Base-by-base conservation (phyloP, 2,888 invertebrate species). In the Leucophora obtusa region DNA sequence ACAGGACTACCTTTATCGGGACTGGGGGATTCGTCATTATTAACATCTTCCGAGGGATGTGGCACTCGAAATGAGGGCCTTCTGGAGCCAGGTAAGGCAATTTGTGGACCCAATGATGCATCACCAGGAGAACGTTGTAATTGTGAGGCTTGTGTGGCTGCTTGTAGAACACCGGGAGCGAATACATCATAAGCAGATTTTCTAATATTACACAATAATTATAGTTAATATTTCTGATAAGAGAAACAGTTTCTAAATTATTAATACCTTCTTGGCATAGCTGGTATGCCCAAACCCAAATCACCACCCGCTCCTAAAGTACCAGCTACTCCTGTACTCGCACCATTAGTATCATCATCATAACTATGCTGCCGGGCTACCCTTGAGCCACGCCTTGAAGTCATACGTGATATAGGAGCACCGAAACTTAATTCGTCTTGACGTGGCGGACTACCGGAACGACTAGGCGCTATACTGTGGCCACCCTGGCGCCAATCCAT, bases 161-260 rank as follows among this genome's bases (percentile, higher is more conserved):
- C 86, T 43, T 91, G 92, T 59, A 93, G 89, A 50, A 91, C 86
- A 66, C 92, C 93, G 1, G 94, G 94, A 1, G 94, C 93, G 85
- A 95, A 96, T 14, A 96, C 95, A 86, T 96, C 96, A 86, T 96
- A 96, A 15, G 96, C 96, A 51, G 96, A 96, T 81, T 90, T 90
- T 81, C 90, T 90, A 73, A 73, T 35, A 24, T n/a, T n/a, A 38
- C 38, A 53, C 38, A 63, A n/a, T 0, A 50, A 3, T 15, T 66
- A 28, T 28, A 7, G 1, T 1, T 38, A 38, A 38, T 38, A 14
- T 14, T 11, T 9, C 1, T 38, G 10, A 11, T 11, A 38, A 1
- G 11, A 1, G 7, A 28, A 28, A 28, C 3, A 1, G 6, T 7
- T 28, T 28, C 28, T 6, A 28, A 28, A 11, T 38, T 2, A 11